Evolutionary conservation across 2,888 invertebrate species (phyloP), one percentile per base, ranked within the genome.

Genomic region (Drosophila falleni): DNA sequence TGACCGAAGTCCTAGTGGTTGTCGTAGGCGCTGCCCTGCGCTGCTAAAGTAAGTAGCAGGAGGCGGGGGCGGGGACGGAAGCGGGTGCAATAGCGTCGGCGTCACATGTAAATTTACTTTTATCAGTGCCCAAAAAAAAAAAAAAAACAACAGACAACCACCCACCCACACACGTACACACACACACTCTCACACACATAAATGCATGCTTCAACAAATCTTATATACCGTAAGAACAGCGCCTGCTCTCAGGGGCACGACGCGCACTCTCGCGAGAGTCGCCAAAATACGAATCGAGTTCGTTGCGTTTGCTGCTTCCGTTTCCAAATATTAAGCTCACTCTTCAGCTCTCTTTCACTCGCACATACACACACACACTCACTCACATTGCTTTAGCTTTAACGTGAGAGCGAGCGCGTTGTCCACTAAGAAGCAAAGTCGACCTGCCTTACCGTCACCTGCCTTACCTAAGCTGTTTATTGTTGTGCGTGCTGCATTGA

Each of bases 51-150:
- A 46, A 37, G 56, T 29, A 58, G 46, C 46, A 29, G 46, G 46
- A 35, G 37, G 58, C 46, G 37, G 46, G 26, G 46, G 29, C 2
- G 54, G 23, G 3, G 15, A 9, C 41, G 44, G 44, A 19, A 44
- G 49, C 49, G 58, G 37, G 46, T 44, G 51, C 44, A 44, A 53
- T 39, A 62, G 56, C 53, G 46, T 26, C 62, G 67, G 65, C 49
- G 69, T 75, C 72, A 61, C 68, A 84, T 84, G 89, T 78, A 85
- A 81, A 89, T 81, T 85, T 71, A 71, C 64, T 67, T 87, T 85
- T 89, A 85, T 85, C 88, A 89, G 74, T 81, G 80, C 66, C 80
- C 39, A 71, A 89, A 84, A 74, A 61, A 26, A 8, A 71, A 89
- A 84, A 72, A 61, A 71, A 89, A 84, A 74, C 55, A 26, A 44